Conservation (phyloP, 2,113 vertebrate species). For the Callospermophilus lateralis region DNA sequence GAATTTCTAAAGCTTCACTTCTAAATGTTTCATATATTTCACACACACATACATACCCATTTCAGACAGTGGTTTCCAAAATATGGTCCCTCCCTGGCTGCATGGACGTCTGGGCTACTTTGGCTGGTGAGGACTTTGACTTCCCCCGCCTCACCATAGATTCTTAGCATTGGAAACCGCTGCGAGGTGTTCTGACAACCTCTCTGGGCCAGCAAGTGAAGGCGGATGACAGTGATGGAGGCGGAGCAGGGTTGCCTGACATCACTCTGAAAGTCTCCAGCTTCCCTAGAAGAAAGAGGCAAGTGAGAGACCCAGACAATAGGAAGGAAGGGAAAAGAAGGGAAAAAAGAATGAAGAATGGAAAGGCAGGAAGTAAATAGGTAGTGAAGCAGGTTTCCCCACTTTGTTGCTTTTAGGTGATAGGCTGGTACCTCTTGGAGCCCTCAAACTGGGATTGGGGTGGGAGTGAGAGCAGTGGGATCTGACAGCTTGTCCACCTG, state of each 20-base stretch:
- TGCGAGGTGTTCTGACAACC: not conserved
- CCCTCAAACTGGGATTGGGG: too few species aligned
- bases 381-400: too few species aligned
- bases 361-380: not conserved
- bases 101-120: not conserved
- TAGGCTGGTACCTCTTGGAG: not conserved
- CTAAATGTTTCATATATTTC: not conserved
- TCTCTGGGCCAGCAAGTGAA: not conserved
- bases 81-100: not conserved
- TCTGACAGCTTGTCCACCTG: not conserved
- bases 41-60: not conserved
- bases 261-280: not conserved
- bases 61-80: not conserved
- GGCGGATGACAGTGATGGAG: not conserved
- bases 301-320: not conserved
- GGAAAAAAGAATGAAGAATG: not conserved
- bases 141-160: accelerated
- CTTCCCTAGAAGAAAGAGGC: not conserved
- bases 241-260: accelerated
- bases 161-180: not conserved
- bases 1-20: not conserved
- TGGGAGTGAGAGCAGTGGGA: too few species aligned
- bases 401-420: not conserved
- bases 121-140: not conserved
- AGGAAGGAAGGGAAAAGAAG: not conserved